phyloP scores from a whole-genome alignment of 2,113 vertebrate species.

The Prietella phreatophila region DNA sequence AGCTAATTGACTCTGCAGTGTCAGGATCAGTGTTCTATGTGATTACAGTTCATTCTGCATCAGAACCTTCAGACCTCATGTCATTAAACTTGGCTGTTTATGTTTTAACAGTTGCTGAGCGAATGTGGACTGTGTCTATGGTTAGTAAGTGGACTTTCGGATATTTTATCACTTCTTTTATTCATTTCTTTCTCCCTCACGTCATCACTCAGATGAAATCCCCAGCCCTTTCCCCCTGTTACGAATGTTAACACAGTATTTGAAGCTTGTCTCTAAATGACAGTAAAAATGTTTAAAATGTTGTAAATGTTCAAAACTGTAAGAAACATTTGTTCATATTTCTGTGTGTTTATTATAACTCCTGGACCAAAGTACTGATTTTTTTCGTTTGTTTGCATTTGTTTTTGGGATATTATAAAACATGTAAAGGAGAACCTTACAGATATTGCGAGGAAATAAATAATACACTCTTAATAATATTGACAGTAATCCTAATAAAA shows the following conservation, averaged over 20 bases:
- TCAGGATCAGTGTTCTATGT: not conserved
- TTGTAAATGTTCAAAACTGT: not conserved
- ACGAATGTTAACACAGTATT: conserved; percentile 40
- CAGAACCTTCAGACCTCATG: not conserved
- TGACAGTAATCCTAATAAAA: conserved; percentile 39
- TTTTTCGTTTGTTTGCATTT: not conserved
- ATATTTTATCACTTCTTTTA: conserved; percentile 9
- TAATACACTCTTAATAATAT: conserved; percentile 34
- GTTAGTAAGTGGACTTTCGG: conserved; percentile 43
- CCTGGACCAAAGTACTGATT: conserved; percentile 50
- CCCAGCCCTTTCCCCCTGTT: not conserved
- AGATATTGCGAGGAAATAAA: conserved; percentile 38
- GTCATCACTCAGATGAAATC: not conserved
- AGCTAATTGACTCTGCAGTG: too few species aligned
- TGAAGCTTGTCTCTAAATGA: conserved; percentile 19
- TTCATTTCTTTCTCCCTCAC: not conserved
- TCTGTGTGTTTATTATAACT: conserved; percentile 14
- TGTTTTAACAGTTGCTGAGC: conserved; percentile 56
- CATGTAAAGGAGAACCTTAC: conserved; percentile 40
- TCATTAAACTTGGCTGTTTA: not conserved
- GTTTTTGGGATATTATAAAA: conserved; percentile 31
- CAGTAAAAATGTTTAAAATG: not conserved
- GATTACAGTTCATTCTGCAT: not conserved
- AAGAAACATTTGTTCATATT: conserved; percentile 16
- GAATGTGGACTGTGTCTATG: conserved; percentile 45